These are phyloP conservation scores for Melinopterus prodromus DNA, from an alignment of 2,888 invertebrate species.

Conservation along the genomic window DNA sequence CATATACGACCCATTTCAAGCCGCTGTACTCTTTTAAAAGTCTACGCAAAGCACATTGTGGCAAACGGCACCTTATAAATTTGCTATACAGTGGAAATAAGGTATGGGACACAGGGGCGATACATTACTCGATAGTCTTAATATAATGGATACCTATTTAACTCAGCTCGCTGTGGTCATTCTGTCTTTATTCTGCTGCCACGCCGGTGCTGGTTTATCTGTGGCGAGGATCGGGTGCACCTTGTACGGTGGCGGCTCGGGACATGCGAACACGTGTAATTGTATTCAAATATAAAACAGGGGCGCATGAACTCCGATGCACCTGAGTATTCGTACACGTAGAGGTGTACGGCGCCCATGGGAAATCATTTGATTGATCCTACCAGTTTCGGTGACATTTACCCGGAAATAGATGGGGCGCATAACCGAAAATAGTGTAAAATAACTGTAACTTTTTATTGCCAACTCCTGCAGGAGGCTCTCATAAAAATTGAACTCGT, in stretches of 20 bases:
- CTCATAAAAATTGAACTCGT: slow-evolving; percentile 18
- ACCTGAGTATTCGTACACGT: slow-evolving; percentile 37
- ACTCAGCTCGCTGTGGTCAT: slow-evolving; percentile 30
- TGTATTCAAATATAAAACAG: slow-evolving; percentile 42
- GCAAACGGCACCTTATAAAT: background rate
- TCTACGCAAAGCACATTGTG: background rate
- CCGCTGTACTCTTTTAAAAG: background rate
- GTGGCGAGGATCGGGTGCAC: slow-evolving; percentile 32
- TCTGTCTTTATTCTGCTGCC: slow-evolving; percentile 37
- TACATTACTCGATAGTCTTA: slow-evolving; percentile 4
- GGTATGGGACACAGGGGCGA: background rate
- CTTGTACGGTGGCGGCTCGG: slow-evolving; percentile 32
- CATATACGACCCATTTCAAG: background rate
- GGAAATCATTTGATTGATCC: slow-evolving; percentile 50
- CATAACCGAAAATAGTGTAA: slow-evolving; percentile 30
- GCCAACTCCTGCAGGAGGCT: background rate
- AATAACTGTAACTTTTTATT: slow-evolving; percentile 37
- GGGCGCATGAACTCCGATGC: slow-evolving; percentile 37
- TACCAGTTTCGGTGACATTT: slow-evolving; percentile 34
- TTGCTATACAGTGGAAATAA: background rate
- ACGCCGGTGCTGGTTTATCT: slow-evolving; percentile 35
- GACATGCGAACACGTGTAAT: slow-evolving; percentile 42
- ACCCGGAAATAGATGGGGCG: slow-evolving; percentile 22
- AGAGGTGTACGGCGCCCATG: slow-evolving; percentile 44
- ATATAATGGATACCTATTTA: slow-evolving; percentile 14